phyloP scores from a whole-genome alignment of 2,888 invertebrate genomes.

The Myopa testacea region DNA sequence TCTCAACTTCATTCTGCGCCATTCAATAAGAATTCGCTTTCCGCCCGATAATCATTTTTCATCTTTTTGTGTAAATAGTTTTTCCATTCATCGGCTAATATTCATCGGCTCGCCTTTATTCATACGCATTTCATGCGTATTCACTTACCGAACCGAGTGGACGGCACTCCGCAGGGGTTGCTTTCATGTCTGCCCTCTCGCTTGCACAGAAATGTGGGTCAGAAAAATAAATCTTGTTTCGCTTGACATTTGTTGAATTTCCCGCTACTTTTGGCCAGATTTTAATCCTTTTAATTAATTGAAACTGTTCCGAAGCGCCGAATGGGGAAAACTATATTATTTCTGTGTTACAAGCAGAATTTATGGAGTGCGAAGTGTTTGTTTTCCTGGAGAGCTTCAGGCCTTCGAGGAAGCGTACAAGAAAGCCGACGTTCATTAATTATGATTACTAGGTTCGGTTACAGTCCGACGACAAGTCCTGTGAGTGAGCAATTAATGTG shows the following conservation, averaged over 20 bases:
- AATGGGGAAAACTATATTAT: constrained; percentile 6
- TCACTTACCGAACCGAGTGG: constrained; percentile 14
- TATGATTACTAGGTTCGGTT: constrained; percentile 54
- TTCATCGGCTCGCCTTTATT: constrained; percentile 12
- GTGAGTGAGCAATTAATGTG: constrained; percentile 30
- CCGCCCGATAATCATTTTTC: constrained; percentile 28
- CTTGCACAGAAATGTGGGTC: constrained; percentile 30
- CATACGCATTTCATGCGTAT: not conserved
- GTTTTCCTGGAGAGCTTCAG: constrained; percentile 18
- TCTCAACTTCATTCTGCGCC: not conserved
- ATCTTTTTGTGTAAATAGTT: constrained; percentile 35
- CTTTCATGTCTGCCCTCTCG: not conserved
- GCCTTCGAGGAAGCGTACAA: constrained; percentile 25
- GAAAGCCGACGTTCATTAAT: constrained; percentile 57
- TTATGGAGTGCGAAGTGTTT: constrained; percentile 47
- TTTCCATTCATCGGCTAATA: not conserved
- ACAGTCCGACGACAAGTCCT: constrained; percentile 13
- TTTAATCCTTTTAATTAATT: constrained; percentile 58
- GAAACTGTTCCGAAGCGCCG: constrained; percentile 51
- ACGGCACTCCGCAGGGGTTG: constrained; percentile 4
- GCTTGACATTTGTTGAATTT: constrained; percentile 28
- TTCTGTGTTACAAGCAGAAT: constrained; percentile 30
- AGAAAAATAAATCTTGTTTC: constrained; percentile 36
- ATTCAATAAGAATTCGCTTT: not conserved
- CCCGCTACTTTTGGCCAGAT: constrained; percentile 35